A percentile compares a stretch with the other conserved stretches of the same genome.
Evolutionary conservation across 23 tunicate genomes (phyloP).

Genomic region (Oikopleura dioica): DNA sequence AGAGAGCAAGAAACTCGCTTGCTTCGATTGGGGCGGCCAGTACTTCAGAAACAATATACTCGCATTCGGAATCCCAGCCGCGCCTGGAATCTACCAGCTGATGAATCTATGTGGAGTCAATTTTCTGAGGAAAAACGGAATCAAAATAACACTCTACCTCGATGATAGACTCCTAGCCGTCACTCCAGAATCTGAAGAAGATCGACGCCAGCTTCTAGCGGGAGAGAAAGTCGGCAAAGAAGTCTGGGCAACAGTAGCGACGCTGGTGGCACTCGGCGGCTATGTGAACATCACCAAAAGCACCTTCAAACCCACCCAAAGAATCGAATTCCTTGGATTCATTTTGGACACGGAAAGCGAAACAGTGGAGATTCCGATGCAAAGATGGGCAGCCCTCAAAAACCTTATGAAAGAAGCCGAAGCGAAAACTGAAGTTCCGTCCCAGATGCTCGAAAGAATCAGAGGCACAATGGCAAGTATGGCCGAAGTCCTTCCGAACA

Average conservation of each 20-base stretch:
- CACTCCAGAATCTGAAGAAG: not conserved
- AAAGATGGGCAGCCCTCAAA: not conserved
- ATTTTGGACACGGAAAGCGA: not conserved
- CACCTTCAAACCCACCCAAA: not conserved
- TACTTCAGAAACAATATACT: not conserved
- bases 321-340: not conserved
- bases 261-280: not conserved
- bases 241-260: not conserved
- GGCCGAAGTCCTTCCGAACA: not conserved
- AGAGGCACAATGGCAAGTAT: not conserved
- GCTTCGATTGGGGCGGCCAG: not conserved
- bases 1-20: not conserved
- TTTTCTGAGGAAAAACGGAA: not conserved
- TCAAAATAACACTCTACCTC: not conserved
- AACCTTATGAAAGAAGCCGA: not conserved
- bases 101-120: not conserved
- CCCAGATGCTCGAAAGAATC: not conserved
- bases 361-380: not conserved
- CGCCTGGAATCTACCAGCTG: not conserved
- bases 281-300: not conserved
- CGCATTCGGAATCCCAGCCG: not conserved
- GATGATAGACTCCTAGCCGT: not conserved
- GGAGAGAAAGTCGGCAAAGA: not conserved
- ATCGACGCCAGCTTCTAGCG: not conserved
- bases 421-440: too few relatives aligned